phyloP scores from a whole-genome alignment of 2,797 vertebrate species.

The Euthynnus affinis region DNA sequence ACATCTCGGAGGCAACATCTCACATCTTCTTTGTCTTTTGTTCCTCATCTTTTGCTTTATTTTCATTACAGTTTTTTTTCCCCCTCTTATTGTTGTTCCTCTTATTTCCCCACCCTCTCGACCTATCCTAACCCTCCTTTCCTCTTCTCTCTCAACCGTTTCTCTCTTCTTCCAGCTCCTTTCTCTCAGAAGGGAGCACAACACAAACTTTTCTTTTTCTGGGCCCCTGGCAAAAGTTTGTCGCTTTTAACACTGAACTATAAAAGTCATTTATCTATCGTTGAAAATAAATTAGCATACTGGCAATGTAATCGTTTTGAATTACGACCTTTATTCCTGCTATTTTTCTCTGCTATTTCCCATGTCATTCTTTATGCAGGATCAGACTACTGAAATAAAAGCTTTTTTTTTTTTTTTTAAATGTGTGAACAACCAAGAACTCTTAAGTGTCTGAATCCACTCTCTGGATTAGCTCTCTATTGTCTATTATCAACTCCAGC shows the following conservation, averaged over 20 bases:
- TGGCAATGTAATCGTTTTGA: not conserved
- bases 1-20: constrained; percentile 47
- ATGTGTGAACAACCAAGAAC: not conserved
- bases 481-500: constrained; percentile 1
- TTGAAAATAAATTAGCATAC: constrained; percentile 1
- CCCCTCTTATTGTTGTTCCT: constrained; percentile 37
- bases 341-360: constrained; percentile 2
- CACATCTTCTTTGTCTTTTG: constrained; percentile 48
- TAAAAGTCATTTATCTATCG: constrained; percentile 5
- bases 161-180: constrained; percentile 27
- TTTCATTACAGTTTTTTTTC: constrained; percentile 10
- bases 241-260: constrained; percentile 2
- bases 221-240: constrained; percentile 15
- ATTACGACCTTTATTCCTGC: not conserved
- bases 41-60: constrained; percentile 40
- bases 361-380: not conserved
- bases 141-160: constrained; percentile 26
- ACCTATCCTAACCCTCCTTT: constrained; percentile 48
- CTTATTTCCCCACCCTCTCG: constrained; percentile 56
- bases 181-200: constrained; percentile 28
- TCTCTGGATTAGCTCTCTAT: constrained; percentile 4
- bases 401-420: not conserved
- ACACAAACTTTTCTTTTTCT: constrained; percentile 12
- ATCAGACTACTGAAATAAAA: not conserved
- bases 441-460: not conserved